Evolutionary conservation across 2,797 vertebrate genomes (phyloP).

Genomic region (Tokudaia tokunoshimensis): DNA sequence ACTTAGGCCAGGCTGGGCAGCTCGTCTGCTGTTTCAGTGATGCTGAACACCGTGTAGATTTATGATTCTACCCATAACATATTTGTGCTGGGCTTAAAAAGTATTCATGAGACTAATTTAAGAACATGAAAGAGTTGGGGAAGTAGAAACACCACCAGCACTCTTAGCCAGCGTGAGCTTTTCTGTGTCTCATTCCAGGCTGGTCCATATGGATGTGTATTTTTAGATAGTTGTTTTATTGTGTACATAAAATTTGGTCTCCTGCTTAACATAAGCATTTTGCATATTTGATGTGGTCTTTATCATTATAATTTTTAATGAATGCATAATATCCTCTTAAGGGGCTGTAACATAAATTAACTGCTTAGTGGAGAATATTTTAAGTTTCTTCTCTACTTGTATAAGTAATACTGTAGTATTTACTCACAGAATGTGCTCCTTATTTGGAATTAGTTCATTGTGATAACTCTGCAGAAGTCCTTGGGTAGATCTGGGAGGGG

Average conservation of each 20-base stretch:
- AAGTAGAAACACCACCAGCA: background rate
- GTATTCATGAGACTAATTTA: conserved; percentile 70
- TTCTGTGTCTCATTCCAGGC: conserved; percentile 49
- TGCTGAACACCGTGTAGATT: background rate
- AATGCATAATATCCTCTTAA: conserved; percentile 26
- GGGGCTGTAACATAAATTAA: conserved; percentile 52
- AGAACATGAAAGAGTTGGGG: conserved; percentile 49
- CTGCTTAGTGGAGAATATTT: conserved; percentile 18
- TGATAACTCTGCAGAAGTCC: background rate
- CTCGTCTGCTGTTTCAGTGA: background rate
- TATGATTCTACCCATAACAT: background rate
- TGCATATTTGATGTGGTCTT: conserved; percentile 47
- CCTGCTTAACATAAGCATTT: conserved; percentile 58
- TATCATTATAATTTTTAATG: conserved; percentile 63
- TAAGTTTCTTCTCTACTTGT: conserved; percentile 47
- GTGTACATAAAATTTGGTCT: conserved; percentile 65
- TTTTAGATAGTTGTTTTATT: conserved; percentile 66
- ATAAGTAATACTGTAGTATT: background rate
- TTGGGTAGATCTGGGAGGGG: too few species aligned
- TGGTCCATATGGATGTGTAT: conserved; percentile 26
- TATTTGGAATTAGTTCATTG: conserved; percentile 42
- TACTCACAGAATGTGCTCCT: background rate
- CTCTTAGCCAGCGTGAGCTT: background rate
- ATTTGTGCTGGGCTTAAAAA: conserved; percentile 28
- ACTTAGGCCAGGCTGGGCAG: background rate